Evolutionary conservation across 2,113 vertebrate genomes (phyloP).

Genomic region (Muscicapa adusta): DNA sequence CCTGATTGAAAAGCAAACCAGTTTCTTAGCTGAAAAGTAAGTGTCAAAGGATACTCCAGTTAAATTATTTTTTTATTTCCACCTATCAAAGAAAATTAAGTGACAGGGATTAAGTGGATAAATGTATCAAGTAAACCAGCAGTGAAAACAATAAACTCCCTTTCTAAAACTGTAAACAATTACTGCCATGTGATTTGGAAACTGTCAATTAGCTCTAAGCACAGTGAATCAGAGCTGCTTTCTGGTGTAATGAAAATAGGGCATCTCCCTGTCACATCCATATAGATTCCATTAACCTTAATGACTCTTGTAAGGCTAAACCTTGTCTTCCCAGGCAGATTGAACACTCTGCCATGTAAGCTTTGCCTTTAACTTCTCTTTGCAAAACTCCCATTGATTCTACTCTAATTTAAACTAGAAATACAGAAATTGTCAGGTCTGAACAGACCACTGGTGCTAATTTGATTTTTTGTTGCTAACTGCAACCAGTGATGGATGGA

Average conservation of each 20-base stretch:
- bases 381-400: constrained; percentile 45
- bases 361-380: constrained; percentile 34
- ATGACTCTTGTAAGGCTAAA: constrained; percentile 48
- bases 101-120: constrained; percentile 38
- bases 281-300: constrained; percentile 52
- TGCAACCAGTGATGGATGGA: constrained; percentile 1
- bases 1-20: background rate
- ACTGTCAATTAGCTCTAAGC: constrained; percentile 43
- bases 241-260: constrained; percentile 40
- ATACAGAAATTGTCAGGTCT: constrained; percentile 29
- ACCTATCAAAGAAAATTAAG: constrained; percentile 24
- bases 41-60: constrained; percentile 24
- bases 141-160: constrained; percentile 37
- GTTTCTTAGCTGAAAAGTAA: background rate
- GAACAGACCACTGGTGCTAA: constrained; percentile 36
- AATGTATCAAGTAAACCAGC: constrained; percentile 23
- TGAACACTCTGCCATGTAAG: background rate
- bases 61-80: constrained; percentile 46
- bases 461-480: constrained; percentile 51
- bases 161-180: constrained; percentile 47
- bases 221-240: constrained; percentile 37
- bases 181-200: constrained; percentile 29
- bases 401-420: constrained; percentile 32
- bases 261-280: background rate
- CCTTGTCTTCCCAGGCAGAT: constrained; percentile 16